Evolutionary conservation across 1,140 invertebrate species (phyloP), one percentile per base, ranked within the genome.

Genomic region (Leucophenga varia): DNA sequence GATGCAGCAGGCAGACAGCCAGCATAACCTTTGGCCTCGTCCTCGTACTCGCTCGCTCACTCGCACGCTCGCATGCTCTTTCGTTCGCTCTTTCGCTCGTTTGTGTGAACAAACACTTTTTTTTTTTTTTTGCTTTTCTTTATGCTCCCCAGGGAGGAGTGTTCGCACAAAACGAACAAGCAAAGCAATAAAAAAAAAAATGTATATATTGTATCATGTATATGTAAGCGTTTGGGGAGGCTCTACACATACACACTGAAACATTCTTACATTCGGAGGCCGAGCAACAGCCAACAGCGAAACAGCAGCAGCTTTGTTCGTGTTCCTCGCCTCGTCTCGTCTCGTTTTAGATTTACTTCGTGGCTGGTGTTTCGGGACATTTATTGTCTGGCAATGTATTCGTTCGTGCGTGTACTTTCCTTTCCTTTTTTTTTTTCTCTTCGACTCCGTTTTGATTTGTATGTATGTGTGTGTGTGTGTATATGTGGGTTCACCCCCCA

Each of bases 11-110:
- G n/a, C 6, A 9, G 9, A 34, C 31, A n/a, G 13, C 31, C 4
- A 9, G 13, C 37, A 17, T 43, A 47, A 52, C 44, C 50, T 47
- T 52, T 52, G 39, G 50, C 42, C 61, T 51, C 53, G 57, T 50
- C 51, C 50, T 59, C 49, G 18, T 20, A 50, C 37, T 43, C 14
- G 20, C 31, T n/a, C n/a, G n/a, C 7, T 8, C 25, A 30, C 12
- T 30, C 25, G 25, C 7, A 8, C 12, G 25, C 12, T 30, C 25
- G 25, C 7, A 8, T 30, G 25, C 12, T 30, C 25, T 7, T 30
- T 30, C 25, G 25, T 30, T 30, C 25, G 25, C 12, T 30, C 12
- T 7, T 30, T 30, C 25, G 25, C 25, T 30, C 25, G 25, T 30
- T n/a, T 8, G 25, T 30, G 7, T 8, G 25, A n/a, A n/a, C n/a